Evolutionary conservation across 2,888 invertebrate genomes (phyloP).

Genomic region (Aelia acuminata): DNA sequence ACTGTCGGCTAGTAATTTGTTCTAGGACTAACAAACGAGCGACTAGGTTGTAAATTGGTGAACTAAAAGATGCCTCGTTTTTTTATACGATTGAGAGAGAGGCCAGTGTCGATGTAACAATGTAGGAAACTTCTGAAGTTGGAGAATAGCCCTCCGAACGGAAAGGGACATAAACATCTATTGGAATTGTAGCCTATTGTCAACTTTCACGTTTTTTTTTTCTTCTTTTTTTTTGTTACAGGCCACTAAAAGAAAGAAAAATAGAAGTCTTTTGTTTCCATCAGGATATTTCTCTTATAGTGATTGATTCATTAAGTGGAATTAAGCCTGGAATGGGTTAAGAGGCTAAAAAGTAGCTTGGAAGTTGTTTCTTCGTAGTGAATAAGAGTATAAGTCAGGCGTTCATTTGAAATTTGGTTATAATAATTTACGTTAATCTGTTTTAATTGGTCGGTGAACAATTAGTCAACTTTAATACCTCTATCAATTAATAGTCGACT

Average conservation of each 20-base stretch:
- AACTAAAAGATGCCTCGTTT: background rate
- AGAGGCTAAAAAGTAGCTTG: too few relatives aligned
- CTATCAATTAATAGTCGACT: too few relatives aligned
- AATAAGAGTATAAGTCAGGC: too few relatives aligned
- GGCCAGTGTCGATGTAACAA: background rate
- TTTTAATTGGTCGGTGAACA: too few relatives aligned
- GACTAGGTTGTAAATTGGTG: background rate
- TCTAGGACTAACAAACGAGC: background rate
- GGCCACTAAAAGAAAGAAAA: background rate
- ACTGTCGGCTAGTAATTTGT: background rate
- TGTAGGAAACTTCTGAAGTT: background rate
- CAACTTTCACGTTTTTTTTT: background rate
- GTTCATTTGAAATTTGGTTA: too few relatives aligned
- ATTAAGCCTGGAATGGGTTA: too few relatives aligned
- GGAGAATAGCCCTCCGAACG: background rate
- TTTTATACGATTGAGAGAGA: background rate
- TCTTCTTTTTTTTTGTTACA: background rate
- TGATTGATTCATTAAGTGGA: too few relatives aligned
- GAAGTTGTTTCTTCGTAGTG: too few relatives aligned
- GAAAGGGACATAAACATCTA: background rate
- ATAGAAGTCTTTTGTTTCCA: background rate
- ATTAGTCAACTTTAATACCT: too few relatives aligned
- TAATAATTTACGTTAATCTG: too few relatives aligned
- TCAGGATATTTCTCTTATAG: background rate
- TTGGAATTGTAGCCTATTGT: background rate